Evolutionary conservation across 2,888 invertebrate species (phyloP).

Genomic region (Phaonia tiefii): DNA sequence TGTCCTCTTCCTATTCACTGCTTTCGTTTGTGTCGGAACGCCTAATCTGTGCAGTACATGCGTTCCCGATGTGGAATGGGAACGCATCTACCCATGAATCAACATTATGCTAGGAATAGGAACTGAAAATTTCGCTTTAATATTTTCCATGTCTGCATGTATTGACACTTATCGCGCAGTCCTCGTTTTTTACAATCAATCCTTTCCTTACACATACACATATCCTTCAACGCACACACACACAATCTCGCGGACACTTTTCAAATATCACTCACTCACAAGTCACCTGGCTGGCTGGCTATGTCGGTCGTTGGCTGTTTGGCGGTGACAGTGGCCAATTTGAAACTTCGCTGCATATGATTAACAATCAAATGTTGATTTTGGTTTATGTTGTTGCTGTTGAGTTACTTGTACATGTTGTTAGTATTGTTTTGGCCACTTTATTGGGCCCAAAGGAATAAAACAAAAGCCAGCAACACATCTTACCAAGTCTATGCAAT

Average conservation of each 20-base stretch:
- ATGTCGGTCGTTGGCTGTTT: no score
- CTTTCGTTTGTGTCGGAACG: no score
- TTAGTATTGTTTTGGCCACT: conserved; percentile 59
- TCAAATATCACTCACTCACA: background rate
- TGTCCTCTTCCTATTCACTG: no score
- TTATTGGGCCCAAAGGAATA: conserved; percentile 69
- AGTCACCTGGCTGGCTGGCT: background rate
- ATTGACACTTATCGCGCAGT: no score
- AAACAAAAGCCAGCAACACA: conserved; percentile 44
- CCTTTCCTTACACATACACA: background rate
- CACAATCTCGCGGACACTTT: background rate
- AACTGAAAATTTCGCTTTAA: no score
- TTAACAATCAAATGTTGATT: conserved; percentile 65
- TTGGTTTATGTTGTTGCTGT: conserved; percentile 28
- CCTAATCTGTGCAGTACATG: no score
- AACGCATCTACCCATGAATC: no score
- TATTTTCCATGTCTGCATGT: no score
- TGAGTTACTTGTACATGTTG: conserved; percentile 41
- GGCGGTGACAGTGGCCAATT: conserved; percentile 35
- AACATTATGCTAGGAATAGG: no score
- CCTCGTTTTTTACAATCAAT: no score
- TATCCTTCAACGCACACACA: background rate
- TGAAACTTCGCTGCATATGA: conserved; percentile 67
- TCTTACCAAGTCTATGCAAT: no score
- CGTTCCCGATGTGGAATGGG: no score